Conservation (phyloP, 2,113 vertebrate genomes). For the Triplophysa siluroides region DNA sequence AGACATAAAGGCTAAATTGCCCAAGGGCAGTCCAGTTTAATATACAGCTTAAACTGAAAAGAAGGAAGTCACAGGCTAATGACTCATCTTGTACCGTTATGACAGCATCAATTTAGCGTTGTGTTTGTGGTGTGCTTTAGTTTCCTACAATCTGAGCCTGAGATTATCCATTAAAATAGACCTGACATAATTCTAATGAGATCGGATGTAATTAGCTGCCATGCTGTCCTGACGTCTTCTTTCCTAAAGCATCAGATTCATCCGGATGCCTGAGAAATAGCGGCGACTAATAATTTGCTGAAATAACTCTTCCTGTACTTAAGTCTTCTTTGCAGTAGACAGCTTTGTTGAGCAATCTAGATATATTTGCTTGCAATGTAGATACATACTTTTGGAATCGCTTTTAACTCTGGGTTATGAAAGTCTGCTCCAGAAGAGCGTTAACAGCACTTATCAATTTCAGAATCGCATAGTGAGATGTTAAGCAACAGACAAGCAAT, state of each 20-base stretch:
- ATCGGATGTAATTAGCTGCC: conserved; percentile 13
- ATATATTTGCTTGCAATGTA: too few relatives aligned
- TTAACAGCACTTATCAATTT: too few relatives aligned
- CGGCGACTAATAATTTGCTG: background rate
- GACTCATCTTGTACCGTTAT: conserved; percentile 2
- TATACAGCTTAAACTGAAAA: too few relatives aligned
- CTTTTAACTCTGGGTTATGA: too few relatives aligned
- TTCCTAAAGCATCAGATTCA: conserved; percentile 4
- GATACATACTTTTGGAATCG: too few relatives aligned
- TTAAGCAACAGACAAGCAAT: too few relatives aligned
- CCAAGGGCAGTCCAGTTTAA: background rate
- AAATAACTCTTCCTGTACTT: too few relatives aligned
- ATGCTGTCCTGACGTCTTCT: background rate
- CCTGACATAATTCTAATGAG: conserved; percentile 13
- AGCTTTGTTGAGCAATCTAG: too few relatives aligned
- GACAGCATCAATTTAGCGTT: conserved; percentile 29
- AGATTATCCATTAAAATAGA: conserved; percentile 36
- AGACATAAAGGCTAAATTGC: background rate
- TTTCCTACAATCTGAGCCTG: background rate
- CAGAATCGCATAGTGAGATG: too few relatives aligned
- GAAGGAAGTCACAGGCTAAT: background rate
- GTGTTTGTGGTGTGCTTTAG: background rate
- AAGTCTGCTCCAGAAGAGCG: too few relatives aligned
- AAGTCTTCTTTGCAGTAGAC: too few relatives aligned
- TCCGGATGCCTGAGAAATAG: conserved; percentile 2